Evolutionary conservation across 2,113 vertebrate species (phyloP).

Genomic region (Neolamprologus devosi): DNA sequence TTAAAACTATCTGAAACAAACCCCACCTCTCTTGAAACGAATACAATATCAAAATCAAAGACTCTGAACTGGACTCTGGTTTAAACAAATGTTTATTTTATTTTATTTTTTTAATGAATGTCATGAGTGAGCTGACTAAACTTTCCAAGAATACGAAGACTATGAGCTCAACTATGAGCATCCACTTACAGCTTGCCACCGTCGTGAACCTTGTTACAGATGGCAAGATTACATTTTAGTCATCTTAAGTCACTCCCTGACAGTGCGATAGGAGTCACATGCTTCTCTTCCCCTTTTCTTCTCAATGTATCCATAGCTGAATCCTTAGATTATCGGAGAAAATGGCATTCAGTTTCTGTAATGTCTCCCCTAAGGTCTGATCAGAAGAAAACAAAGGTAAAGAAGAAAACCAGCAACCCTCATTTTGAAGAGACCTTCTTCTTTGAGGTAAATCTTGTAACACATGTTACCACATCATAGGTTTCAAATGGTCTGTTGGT

Average conservation of each 20-base stretch:
- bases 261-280: not conserved
- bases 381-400: slow-evolving; percentile 98
- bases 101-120: not conserved
- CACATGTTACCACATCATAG: not conserved
- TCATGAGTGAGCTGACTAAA: not conserved
- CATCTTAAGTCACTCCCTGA: not conserved
- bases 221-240: not conserved
- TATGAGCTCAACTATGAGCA: not conserved
- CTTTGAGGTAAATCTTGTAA: slow-evolving; percentile 81
- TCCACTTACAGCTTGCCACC: not conserved
- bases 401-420: slow-evolving; percentile 99
- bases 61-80: not conserved
- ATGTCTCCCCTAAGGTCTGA: slow-evolving; percentile 79
- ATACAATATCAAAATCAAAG: not conserved
- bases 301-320: not conserved
- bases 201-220: not conserved
- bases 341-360: not conserved
- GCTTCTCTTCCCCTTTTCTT: not conserved
- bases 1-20: not conserved
- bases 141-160: not conserved
- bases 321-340: not conserved
- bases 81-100: not conserved
- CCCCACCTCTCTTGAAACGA: not conserved
- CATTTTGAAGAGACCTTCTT: slow-evolving; percentile 95
- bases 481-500: not conserved